phyloP scores from a whole-genome alignment of 2,113 vertebrate genomes.

The Pampusana beccarii region DNA sequence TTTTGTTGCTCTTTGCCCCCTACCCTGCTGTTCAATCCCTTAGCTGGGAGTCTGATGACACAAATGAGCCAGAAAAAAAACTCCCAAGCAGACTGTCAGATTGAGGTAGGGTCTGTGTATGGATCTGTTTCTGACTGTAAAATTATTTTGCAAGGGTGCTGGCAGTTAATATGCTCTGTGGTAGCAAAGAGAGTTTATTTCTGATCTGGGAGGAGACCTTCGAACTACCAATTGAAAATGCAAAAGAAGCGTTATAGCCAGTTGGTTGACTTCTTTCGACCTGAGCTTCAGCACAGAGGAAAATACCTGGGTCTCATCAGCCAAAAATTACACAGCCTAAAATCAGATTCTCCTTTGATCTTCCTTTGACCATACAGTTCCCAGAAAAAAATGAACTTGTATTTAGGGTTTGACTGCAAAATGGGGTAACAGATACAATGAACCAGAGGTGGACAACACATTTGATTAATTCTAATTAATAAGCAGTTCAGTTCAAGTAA shows the following conservation, averaged over 20 bases:
- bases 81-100: neutral
- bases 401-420: neutral
- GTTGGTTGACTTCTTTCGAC: neutral
- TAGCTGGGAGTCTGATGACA: neutral
- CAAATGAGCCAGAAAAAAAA: neutral
- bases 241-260: neutral
- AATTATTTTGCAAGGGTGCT: neutral
- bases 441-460: neutral
- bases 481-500: neutral
- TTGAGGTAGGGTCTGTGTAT: neutral
- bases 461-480: neutral
- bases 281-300: neutral
- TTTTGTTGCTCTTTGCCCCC: neutral
- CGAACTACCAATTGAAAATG: neutral
- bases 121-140: neutral
- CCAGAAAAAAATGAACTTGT: neutral
- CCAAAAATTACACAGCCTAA: neutral
- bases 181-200: neutral
- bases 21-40: neutral
- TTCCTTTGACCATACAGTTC: neutral
- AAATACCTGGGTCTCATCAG: neutral
- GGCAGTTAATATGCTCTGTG: neutral
- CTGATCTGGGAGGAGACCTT: neutral
- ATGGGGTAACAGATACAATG: neutral
- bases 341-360: constrained; percentile 2